Conservation (phyloP, 2,797 vertebrate genomes). For the Neopelma chrysocephalum region DNA sequence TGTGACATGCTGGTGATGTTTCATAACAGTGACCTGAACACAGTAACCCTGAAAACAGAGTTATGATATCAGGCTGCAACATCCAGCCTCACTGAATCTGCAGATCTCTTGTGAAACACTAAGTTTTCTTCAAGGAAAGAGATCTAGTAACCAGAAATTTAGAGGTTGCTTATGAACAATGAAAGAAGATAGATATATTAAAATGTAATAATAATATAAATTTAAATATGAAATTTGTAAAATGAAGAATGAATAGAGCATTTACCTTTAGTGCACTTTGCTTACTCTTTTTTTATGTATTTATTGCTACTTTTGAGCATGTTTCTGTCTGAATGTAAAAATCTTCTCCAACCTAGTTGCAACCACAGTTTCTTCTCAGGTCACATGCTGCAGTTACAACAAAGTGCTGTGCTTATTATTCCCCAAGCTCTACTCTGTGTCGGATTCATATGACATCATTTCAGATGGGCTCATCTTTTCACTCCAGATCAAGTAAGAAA, state of each 20-base stretch:
- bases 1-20: neutral
- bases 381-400: neutral
- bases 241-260: neutral
- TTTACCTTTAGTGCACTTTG: neutral
- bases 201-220: neutral
- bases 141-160: neutral
- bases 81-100: neutral
- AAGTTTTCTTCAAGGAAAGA: neutral
- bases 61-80: neutral
- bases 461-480: neutral
- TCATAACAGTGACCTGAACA: neutral
- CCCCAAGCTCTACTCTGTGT: neutral
- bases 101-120: neutral
- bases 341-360: neutral
- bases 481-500: neutral
- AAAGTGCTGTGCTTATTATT: neutral
- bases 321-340: neutral
- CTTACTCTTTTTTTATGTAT: neutral
- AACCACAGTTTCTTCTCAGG: neutral
- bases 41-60: neutral
- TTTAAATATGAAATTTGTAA: neutral
- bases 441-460: neutral
- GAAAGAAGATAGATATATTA: neutral
- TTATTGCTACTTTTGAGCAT: neutral
- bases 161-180: neutral